phyloP scores from a whole-genome alignment of 2,888 invertebrate species.

The Monochamus alternatus region DNA sequence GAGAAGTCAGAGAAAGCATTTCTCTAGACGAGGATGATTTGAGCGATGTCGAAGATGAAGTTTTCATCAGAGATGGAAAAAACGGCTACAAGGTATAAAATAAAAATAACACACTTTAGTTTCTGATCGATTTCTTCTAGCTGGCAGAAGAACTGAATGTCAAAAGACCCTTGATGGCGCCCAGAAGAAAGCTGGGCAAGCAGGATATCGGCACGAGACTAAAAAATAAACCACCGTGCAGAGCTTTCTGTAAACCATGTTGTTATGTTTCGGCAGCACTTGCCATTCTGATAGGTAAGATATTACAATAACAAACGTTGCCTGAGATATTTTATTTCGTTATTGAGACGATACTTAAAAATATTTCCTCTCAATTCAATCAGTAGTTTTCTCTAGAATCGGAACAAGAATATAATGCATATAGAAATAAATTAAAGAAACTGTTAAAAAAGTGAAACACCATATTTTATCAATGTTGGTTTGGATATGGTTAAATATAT shows the following conservation, averaged over 20 bases:
- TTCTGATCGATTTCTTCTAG: conserved; percentile 64
- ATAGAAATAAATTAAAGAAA: too few species aligned
- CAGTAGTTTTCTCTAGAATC: too few species aligned
- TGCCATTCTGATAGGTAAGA: conserved; percentile 73
- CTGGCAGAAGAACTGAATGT: conserved; percentile 79
- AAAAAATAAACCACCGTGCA: conserved; percentile 74
- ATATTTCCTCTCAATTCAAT: too few species aligned
- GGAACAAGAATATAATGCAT: too few species aligned
- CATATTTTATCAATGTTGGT: too few species aligned
- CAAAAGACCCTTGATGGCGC: conserved; percentile 83
- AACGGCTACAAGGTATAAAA: conserved; percentile 74
- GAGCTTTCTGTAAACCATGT: conserved; percentile 77
- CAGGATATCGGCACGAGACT: conserved; percentile 72
- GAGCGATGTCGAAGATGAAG: conserved; percentile 85
- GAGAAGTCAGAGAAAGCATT: conserved; percentile 78
- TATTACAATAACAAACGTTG: too few species aligned
- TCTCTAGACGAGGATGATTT: conserved; percentile 80
- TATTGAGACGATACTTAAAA: too few species aligned
- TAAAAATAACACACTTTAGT: conserved; percentile 5
- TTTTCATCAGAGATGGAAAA: conserved; percentile 83
- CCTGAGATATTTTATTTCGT: too few species aligned
- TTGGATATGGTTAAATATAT: too few species aligned
- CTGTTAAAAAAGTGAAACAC: too few species aligned
- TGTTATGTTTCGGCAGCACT: conserved; percentile 79
- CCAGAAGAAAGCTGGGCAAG: conserved; percentile 75